These are phyloP conservation scores for Synanceia verrucosa DNA, from an alignment of 2,797 vertebrate genomes.

Conservation along the genomic window DNA sequence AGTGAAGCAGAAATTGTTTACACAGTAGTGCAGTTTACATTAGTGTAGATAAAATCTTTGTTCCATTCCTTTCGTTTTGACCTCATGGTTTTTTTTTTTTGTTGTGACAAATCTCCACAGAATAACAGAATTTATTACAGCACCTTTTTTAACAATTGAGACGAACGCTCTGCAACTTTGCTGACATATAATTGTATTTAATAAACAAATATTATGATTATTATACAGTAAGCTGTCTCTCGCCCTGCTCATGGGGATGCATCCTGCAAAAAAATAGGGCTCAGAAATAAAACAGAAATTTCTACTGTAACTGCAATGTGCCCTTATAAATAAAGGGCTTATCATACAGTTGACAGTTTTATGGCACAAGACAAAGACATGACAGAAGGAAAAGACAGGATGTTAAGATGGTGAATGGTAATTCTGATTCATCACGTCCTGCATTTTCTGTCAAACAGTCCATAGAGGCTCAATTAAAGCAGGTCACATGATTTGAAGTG, in stretches of 20 bases:
- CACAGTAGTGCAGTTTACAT: neutral
- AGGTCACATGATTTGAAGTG: neutral
- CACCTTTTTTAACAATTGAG: neutral
- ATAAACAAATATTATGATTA: too few species aligned
- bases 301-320: neutral
- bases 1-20: neutral
- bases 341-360: neutral
- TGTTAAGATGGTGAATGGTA: too few species aligned
- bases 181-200: too few species aligned
- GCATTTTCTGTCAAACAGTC: neutral
- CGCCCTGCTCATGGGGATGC: neutral
- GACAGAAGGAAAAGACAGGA: neutral
- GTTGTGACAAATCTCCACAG: neutral
- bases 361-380: neutral
- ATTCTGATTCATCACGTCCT: neutral
- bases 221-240: too few species aligned
- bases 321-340: neutral
- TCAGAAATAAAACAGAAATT: slow-evolving; percentile 16
- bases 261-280: slow-evolving; percentile 25
- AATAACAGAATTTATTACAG: neutral
- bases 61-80: neutral
- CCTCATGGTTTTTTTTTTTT: too few species aligned
- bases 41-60: neutral
- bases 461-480: neutral
- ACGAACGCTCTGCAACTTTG: neutral